Base-by-base conservation (phyloP, 2,797 vertebrate genomes). In the Takifugu rubripes region DNA sequence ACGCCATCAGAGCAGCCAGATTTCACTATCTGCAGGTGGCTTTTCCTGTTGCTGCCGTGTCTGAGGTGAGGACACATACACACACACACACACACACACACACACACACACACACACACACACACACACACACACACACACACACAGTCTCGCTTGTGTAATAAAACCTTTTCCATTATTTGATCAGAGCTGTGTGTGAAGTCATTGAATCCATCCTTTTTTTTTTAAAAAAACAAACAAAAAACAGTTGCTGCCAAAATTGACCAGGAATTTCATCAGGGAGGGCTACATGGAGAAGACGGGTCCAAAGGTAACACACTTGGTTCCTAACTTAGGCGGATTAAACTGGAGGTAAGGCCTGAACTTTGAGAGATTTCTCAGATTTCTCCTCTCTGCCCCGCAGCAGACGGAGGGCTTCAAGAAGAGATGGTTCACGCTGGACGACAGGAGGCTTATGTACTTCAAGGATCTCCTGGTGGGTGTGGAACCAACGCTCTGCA, bases 271-370 rank as follows among this genome's bases (percentile, higher is more conserved):
- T 90, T 99, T 94, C 83, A 82, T 93, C 57, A 98, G 94, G 78
- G 95, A 99, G 73, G 96, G 97, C 21, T 98, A 91, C 85, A 99
- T 99, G 97, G 95, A 98, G 85, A 99, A 98, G 79, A 98, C 96
- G 0, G 97, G 97, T 25, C 96, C 97, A 69, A 96, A 96, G 93
- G 97, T 98, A 75, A 81, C n/a, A 21, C 8, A 3, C 17, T 42
- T 52, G 21, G 6, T 6, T 12, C 1, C 36, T 27, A 46, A 59
- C 21, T 27, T 14, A 0, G 25, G 40, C 1, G 3, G 25, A 45
- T 5, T 45, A 46, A 46, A 46, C 44, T 46, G 9, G 31, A 33
- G 9, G 10, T 31, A 7, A 7, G 50, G 24, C 36, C 48, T 1
- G 8, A 40, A 40, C 26, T 52, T 49, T 52, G 46, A 49, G 3